Base-by-base conservation (phyloP, 2,113 vertebrate genomes). In the Cricetomys ansorgei region DNA sequence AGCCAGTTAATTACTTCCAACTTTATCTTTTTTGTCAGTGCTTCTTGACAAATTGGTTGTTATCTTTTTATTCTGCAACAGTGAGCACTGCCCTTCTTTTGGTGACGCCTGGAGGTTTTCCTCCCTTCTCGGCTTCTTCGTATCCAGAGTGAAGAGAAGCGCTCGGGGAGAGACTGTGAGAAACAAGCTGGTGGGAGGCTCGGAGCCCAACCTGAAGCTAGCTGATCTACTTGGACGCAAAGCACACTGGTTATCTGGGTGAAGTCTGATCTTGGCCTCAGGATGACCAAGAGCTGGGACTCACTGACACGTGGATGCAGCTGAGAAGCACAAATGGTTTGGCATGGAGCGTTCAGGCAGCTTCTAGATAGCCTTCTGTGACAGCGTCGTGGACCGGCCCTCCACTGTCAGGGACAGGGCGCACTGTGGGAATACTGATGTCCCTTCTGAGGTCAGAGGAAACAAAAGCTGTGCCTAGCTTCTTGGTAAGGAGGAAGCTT, bases 11-110 rank as follows among this genome's bases (percentile, higher is more conserved):
- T 98, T 97, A 98, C 97, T 97, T 97, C 96, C 96, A 98, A 97
- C 94, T 98, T 97, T 98, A 98, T 98, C 98, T 97, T 98, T 97
- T 97, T 97, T 98, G 98, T 98, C 98, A 98, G 97, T 16, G 57
- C 94, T 93, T 95, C 96, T 94, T 98, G 98, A 98, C 97, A 98
- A 98, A 98, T 53, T 97, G 97, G 94, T 96, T 73, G 21, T 98
- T 98, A 98, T 98, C 97, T 98, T 98, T 97, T 97, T 94, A 97
- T 96, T 98, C 97, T 96, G 96, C 5, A 17, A 94, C 95, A 98
- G 97, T 95, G 97, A 98, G 93, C 87, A 53, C 83, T 93, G 96
- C 76, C 97, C 94, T 91, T 97, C 94, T 94, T 57, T 89, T 95
- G 93, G 88, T 65, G 69, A n/a, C 85, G 92, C 81, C 91, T 91